These are phyloP conservation scores for Orchestia grillus DNA, from an alignment of 1,140 invertebrate species.

Conservation along the genomic window DNA sequence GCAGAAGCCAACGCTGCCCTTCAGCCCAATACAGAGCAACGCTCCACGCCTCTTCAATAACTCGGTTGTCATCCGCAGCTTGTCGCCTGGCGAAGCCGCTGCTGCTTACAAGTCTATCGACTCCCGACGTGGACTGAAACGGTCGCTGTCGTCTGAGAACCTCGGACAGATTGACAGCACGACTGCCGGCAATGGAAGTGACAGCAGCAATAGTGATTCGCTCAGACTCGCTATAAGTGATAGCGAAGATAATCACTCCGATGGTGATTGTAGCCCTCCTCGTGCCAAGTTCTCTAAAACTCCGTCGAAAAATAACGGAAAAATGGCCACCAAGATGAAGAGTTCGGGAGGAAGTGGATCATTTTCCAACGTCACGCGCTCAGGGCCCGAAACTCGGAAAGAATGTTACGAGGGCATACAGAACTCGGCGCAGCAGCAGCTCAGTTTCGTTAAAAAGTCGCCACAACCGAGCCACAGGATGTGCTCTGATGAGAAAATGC, in stretches of 20 bases:
- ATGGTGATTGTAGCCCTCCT: not conserved
- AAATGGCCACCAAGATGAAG: not conserved
- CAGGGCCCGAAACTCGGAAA: not conserved
- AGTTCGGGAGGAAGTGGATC: not conserved
- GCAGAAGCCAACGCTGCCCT: constrained; percentile 42
- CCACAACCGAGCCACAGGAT: not conserved
- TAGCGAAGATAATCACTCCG: not conserved
- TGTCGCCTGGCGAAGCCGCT: constrained; percentile 45
- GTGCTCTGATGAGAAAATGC: not conserved
- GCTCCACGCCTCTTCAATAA: not conserved
- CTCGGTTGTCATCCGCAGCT: not conserved
- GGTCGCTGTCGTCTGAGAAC: not conserved
- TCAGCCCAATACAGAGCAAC: constrained; percentile 58
- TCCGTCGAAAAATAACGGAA: not conserved
- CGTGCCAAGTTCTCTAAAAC: not conserved
- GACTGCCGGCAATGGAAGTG: not conserved
- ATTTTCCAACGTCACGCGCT: not conserved
- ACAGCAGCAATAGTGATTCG: not conserved
- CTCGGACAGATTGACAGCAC: not conserved
- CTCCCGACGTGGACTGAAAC: not conserved
- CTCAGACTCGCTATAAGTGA: not conserved
- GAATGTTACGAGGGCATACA: not conserved
- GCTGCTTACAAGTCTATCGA: constrained; percentile 5
- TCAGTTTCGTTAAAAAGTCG: not conserved
- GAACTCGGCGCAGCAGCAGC: not conserved